Conservation (phyloP, 2,113 vertebrate species). For the Athene cunicularia region DNA sequence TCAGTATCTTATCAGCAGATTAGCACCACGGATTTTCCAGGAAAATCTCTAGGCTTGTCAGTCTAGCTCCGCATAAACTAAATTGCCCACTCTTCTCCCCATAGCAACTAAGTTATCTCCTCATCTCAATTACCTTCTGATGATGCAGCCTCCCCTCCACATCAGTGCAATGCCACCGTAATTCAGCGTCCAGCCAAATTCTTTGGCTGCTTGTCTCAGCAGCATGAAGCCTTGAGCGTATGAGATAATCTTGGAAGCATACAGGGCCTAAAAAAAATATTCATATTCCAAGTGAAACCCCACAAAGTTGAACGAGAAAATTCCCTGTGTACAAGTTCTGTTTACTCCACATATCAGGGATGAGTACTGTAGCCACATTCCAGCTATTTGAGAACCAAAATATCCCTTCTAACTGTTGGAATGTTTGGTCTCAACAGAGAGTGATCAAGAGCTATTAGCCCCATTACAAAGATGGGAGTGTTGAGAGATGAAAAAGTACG, state of each 20-base stretch:
- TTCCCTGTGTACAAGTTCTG: not conserved
- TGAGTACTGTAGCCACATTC: not conserved
- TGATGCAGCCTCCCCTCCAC: constrained; percentile 99
- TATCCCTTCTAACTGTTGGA: not conserved
- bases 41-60: not conserved
- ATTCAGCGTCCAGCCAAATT: constrained; percentile 94
- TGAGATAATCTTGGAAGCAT: constrained; percentile 98
- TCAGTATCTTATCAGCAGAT: not conserved
- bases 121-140: constrained; percentile 84
- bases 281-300: not conserved
- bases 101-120: not conserved
- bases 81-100: not conserved
- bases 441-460: not conserved
- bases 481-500: not conserved
- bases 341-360: not conserved
- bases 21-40: not conserved
- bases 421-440: not conserved
- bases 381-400: not conserved
- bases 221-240: constrained; percentile 98
- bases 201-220: constrained; percentile 90
- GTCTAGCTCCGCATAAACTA: not conserved
- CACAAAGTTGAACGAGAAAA: not conserved
- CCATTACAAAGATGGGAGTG: not conserved
- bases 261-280: constrained; percentile 84
- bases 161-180: constrained; percentile 95